Percentiles rank a stretch among this genome's conserved stretches.
phyloP scores from a whole-genome alignment of 2,797 vertebrate species.

The Dicrostonyx torquatus region DNA sequence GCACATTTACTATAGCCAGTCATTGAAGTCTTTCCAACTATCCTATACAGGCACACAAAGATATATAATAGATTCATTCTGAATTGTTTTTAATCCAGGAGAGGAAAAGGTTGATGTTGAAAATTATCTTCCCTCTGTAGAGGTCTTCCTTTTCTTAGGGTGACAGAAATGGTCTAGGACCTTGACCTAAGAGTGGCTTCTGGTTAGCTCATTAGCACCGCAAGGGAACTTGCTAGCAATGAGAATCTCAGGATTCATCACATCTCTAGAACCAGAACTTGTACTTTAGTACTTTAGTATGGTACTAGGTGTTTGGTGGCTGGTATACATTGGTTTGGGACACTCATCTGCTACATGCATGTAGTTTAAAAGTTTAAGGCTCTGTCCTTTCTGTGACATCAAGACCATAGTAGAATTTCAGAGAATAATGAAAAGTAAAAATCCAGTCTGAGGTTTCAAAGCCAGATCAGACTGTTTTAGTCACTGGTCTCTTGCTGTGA shows the following conservation, averaged over 20 bases:
- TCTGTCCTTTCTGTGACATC: slow-evolving; percentile 25
- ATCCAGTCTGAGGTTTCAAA: neutral
- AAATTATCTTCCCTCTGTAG: neutral
- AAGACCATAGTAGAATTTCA: slow-evolving; percentile 14
- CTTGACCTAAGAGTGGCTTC: neutral
- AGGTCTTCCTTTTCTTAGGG: neutral
- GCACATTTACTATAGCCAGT: too few species aligned
- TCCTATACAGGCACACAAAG: neutral
- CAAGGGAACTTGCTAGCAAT: neutral
- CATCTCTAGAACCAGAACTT: neutral
- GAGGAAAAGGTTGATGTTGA: neutral
- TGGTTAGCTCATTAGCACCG: neutral
- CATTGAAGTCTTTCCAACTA: neutral
- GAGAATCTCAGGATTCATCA: neutral
- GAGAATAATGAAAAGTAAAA: neutral
- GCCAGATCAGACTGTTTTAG: neutral
- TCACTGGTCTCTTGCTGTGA: neutral
- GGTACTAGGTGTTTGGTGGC: neutral
- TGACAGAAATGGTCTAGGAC: neutral
- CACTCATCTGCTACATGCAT: neutral
- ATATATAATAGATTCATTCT: neutral
- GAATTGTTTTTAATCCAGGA: neutral
- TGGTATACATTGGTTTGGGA: neutral
- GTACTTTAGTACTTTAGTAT: neutral
- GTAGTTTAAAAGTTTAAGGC: neutral